phyloP scores from a whole-genome alignment of 2,888 invertebrate species.

The Agrochola lota region DNA sequence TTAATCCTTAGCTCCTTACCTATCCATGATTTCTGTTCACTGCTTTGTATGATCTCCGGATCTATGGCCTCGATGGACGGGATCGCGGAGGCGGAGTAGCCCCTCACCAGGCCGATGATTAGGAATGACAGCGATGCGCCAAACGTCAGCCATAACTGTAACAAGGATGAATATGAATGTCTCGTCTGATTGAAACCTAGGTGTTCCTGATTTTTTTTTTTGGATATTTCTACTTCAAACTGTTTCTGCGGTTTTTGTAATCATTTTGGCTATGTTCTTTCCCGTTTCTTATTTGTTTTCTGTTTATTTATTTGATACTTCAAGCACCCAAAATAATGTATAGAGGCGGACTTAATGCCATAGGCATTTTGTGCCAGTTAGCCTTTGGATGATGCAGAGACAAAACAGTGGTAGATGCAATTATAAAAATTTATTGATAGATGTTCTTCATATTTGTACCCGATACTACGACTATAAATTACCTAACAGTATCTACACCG shows the following conservation, averaged over 20 bases:
- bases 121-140: conserved; percentile 91
- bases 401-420: background rate
- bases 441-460: background rate
- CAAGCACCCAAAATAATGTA: background rate
- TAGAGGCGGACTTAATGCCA: background rate
- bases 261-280: background rate
- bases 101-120: conserved; percentile 90
- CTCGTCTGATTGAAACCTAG: conserved; percentile 25
- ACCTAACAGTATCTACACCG: background rate
- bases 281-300: background rate
- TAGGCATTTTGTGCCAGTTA: background rate
- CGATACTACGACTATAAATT: background rate
- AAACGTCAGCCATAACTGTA: conserved; percentile 90
- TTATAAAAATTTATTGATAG: background rate
- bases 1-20: conserved; percentile 76
- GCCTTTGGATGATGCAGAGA: background rate
- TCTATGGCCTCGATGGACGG: conserved; percentile 87
- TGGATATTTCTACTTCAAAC: conserved; percentile 8
- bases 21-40: conserved; percentile 90
- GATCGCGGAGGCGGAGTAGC: conserved; percentile 91
- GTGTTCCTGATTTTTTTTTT: conserved; percentile 11
- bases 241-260: background rate
- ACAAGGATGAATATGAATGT: conserved; percentile 56
- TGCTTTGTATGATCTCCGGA: conserved; percentile 83
- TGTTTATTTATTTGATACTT: background rate